Evolutionary conservation across 1,140 invertebrate species (phyloP), one percentile per base, ranked within the genome.

Genomic region (Drosophila simulans): DNA sequence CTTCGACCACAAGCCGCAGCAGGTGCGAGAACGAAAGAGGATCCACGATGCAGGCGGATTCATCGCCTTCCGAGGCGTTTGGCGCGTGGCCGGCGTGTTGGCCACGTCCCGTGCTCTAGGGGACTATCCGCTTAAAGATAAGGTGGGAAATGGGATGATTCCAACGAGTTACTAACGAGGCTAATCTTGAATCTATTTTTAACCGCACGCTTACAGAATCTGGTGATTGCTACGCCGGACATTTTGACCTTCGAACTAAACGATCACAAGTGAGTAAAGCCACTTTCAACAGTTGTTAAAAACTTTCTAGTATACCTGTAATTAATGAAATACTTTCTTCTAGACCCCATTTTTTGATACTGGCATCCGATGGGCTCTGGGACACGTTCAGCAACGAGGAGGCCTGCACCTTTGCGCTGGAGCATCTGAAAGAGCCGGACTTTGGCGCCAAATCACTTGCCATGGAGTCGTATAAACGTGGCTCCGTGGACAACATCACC

Each of bases 291-390:
- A n/a, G 11, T 20, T 17, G 11, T 22, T 0, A 22, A 22, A 0
- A 0, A 15, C 5, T 8, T 15, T 5, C 12, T 1, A 20, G 1
- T 20, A 43, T 10, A 12, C 4, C 0, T 4, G 13, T n/a, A 27
- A 15, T 22, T 64, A 60, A 58, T 35, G n/a, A 4, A 8, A 34
- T 55, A 12, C 25, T 17, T 39, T 2, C 65, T 56, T 70, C 0
- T 52, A 92, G 92, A 90, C 97, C 98, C 1, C 94, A 95, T 93
- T 99, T 99, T 93, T 93, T 99, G 63, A 95, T 99, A 63, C 93
- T 99, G 22, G 98, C 98, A 11, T 97, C 97, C 3, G 98, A 99
- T 94, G 98, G 98, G 11, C 93, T 99, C 8, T 99, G 98, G 98
- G 98, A 99, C 93, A 98, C 97, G 31, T 98, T 98, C 89, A 94